Base-by-base conservation (phyloP, 2,797 vertebrate species). In the Selene dorsalis region DNA sequence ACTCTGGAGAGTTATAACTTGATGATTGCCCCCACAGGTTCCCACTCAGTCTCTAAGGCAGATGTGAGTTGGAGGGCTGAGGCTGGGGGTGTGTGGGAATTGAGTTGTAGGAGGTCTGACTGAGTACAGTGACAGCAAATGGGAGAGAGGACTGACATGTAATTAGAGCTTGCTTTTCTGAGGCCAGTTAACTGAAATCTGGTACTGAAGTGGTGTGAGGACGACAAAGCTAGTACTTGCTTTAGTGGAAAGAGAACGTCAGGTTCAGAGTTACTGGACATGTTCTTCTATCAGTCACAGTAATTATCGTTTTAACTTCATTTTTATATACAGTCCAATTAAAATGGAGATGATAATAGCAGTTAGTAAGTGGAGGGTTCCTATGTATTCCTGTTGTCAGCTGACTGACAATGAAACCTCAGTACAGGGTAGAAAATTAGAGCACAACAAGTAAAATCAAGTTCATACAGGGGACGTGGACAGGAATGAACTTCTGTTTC, bases 81-180 rank as follows among this genome's bases (percentile, higher is more conserved):
- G 38, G 18, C 59, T 45, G 67, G 82, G 73, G 58, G 63, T 48
- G 76, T 14, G 72, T 20, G 61, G 28, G 50, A 56, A 66, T 22
- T 57, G 50, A 62, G 35, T 20, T 68, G 61, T 12, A 3, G 63
- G 70, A 80, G 59, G 71, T 13, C 72, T 62, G 76, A 79, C 50
- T 71, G 63, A 82, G 20, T 39, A 17, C 32, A 69, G 7, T 71
- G 87, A 82, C 65, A 82, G 73, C 55, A 43, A 63, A 41, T 17
- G 35, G 14, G 26, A 59, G 56, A 56, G 22, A 76, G 39, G 63
- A 76, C 65, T 83, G 80, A 57, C 69, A 2, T 80, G 45, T 81
- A 85, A 89, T 89, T 84, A 86, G 38, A 57, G n/a, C 26, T 69
- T 0, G 5, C 20, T 76, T 60, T 72, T 63, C 64, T 73, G n/a